Conservation (phyloP, 1,140 invertebrate genomes). For the Atta texana region DNA sequence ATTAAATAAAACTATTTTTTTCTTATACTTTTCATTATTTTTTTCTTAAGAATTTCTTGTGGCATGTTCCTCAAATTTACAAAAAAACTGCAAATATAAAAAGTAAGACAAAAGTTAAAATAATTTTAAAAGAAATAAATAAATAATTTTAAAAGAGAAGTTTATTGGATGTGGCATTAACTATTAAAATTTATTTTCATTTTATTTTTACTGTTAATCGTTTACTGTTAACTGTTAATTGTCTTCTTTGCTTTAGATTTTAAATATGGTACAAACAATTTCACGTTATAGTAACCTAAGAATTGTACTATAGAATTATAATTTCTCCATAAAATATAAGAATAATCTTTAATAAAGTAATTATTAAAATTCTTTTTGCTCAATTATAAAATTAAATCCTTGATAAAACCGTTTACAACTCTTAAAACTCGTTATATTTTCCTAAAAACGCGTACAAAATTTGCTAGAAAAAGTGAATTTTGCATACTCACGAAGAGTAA, state of each 20-base stretch:
- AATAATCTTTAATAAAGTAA: neutral
- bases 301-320: neutral
- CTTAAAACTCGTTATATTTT: neutral
- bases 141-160: neutral
- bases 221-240: neutral
- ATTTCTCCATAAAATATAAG: neutral
- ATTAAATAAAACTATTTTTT: neutral
- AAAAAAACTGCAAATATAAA: neutral
- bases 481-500: neutral
- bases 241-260: neutral
- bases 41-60: neutral
- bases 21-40: neutral
- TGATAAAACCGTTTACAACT: neutral
- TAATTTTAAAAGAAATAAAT: neutral
- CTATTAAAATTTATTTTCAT: conserved; percentile 7
- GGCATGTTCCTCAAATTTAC: neutral
- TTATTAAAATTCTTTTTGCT: neutral
- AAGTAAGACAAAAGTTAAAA: neutral
- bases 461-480: neutral
- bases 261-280: neutral
- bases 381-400: neutral
- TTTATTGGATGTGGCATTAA: neutral
- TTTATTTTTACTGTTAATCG: neutral
- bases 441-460: neutral
- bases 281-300: neutral